phyloP scores from a whole-genome alignment of 2,113 vertebrate species.

The Albula glossodonta region DNA sequence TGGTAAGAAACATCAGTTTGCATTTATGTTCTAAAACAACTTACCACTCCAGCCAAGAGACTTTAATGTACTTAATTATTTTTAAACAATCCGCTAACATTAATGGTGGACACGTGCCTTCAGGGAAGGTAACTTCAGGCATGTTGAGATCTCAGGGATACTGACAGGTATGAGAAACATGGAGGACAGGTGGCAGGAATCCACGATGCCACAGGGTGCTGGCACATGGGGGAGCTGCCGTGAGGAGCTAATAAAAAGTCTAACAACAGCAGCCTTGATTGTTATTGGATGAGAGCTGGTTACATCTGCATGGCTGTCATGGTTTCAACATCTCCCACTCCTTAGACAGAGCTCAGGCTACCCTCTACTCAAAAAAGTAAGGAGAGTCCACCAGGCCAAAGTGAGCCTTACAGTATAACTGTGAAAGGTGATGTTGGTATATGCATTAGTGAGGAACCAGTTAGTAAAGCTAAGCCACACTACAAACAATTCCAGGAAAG shows the following conservation, averaged over 20 bases:
- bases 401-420: background rate
- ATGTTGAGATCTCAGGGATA: no score
- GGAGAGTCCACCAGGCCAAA: background rate
- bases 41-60: no score
- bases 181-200: no score
- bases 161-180: no score
- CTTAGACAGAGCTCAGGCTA: background rate
- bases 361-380: background rate
- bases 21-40: no score
- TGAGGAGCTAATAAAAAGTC: background rate
- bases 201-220: background rate
- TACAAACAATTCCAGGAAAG: background rate
- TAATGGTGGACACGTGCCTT: no score
- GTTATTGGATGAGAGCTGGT: background rate
- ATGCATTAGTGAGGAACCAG: constrained; percentile 11
- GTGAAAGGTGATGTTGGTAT: background rate
- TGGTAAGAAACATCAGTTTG: background rate
- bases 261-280: background rate
- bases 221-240: no score
- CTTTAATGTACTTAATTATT: no score
- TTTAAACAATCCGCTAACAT: no score
- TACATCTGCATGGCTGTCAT: background rate
- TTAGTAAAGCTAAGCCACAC: constrained; percentile 28
- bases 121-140: no score
- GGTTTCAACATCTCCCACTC: background rate